Evolutionary conservation across 2,797 vertebrate species (phyloP), one percentile per base, ranked within the genome.

Genomic region (Lates japonicus): DNA sequence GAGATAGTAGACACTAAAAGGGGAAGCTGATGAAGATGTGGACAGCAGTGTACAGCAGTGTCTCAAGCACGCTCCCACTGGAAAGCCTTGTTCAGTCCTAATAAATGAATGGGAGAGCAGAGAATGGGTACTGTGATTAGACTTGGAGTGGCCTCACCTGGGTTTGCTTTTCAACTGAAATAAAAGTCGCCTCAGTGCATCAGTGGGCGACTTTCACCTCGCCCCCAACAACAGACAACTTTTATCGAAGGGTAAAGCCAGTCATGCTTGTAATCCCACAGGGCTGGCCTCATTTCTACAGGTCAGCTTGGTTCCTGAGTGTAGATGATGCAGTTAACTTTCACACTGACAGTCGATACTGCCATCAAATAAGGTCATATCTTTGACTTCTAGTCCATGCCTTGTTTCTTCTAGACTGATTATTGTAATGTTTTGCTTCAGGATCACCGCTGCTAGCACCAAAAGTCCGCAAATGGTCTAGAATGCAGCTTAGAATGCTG

Each of bases 111-210:
- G 58, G 65, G 41, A 61, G 29, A 48, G 78, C 17, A 3, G 54
- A 69, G 82, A 88, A 84, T 33, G 82, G 29, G 79, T 84, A 48
- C 70, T 89, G 88, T 91, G 81, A 70, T 60, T 17, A 19, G 46
- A 66, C 68, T 6, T 14, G 7, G 73, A 73, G 74, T 2, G 31
- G 76, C 44, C 71, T n/a, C 81, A 66, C 85, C 83, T 31, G 14
- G 77, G 78, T 88, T 89, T 78, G 60, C 82, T 61, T 91, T 87
- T 80, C 90, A 85, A 77, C n/a, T n/a, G n/a, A n/a, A n/a, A n/a
- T n/a, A n/a, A n/a, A n/a, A n/a, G n/a, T n/a, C n/a, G n/a, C n/a
- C n/a, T 89, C 88, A 82, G 73, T 90, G 76, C 41, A 0, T 69
- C 74, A 25, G 83, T 41, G n/a, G n/a, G 2, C 79, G 82, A 90